Evolutionary conservation across 2,113 vertebrate genomes (phyloP).

Genomic region (Trinectes maculatus): DNA sequence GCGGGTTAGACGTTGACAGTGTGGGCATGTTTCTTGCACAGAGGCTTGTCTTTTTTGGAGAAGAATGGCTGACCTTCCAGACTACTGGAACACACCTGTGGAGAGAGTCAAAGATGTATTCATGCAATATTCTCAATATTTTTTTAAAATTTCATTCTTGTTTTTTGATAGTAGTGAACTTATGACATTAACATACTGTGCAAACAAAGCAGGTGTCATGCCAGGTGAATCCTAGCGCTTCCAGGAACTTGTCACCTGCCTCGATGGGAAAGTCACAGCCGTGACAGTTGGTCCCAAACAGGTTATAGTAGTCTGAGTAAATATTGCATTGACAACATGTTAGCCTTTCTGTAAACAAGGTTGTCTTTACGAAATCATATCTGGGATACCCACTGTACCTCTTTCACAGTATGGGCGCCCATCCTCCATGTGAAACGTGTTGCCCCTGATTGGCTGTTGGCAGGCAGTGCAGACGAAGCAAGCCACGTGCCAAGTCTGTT

Average conservation of each 20-base stretch:
- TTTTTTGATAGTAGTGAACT: neutral
- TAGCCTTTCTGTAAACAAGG: neutral
- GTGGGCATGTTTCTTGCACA: slow-evolving; percentile 98
- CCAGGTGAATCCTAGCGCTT: slow-evolving; percentile 94
- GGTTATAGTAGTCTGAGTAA: slow-evolving; percentile 89
- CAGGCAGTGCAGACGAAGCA: slow-evolving; percentile 95
- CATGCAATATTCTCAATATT: neutral
- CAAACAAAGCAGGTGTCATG: slow-evolving; percentile 99
- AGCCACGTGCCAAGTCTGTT: slow-evolving; percentile 96
- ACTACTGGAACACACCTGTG: slow-evolving; percentile 88
- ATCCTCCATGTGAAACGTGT: slow-evolving; percentile 96
- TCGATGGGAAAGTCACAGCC: slow-evolving; percentile 98
- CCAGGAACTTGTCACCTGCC: slow-evolving; percentile 95
- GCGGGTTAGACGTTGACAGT: slow-evolving; percentile 88
- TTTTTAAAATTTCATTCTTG: neutral
- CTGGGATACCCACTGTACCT: slow-evolving; percentile 74
- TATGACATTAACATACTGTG: slow-evolving; percentile 80
- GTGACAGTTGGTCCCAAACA: slow-evolving; percentile 93
- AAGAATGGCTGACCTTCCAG: slow-evolving; percentile 96
- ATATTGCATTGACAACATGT: neutral
- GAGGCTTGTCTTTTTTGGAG: slow-evolving; percentile 97
- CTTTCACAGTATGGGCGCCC: slow-evolving; percentile 96
- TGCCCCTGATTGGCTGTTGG: slow-evolving; percentile 93
- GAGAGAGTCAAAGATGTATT: slow-evolving; percentile 17
- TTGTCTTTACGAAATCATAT: neutral